Percentiles rank a stretch among this genome's conserved stretches.
Conservation (phyloP, 2,113 vertebrate species). For the Hyperopisus bebe region DNA sequence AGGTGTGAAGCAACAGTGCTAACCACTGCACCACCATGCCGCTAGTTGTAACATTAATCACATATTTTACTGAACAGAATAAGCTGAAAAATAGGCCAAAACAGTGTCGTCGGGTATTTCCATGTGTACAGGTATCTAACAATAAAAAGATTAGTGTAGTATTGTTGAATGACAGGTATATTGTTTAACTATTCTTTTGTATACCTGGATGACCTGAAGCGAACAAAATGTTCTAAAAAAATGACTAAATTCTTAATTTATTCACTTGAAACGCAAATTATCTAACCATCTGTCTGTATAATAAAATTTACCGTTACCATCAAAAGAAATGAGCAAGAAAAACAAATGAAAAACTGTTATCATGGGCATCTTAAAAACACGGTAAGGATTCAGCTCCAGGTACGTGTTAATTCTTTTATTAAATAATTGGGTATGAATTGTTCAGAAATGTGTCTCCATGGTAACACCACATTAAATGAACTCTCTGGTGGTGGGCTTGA, state of each 20-base stretch:
- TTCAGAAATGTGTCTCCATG: constrained; percentile 1
- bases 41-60: not conserved
- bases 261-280: not conserved
- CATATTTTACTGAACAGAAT: not conserved
- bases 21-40: too few relatives aligned
- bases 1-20: too few relatives aligned
- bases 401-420: not conserved
- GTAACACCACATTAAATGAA: not conserved
- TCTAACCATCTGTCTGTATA: not conserved
- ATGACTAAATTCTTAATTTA: not conserved
- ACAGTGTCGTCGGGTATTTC: not conserved
- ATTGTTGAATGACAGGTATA: not conserved
- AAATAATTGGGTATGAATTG: not conserved
- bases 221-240: not conserved
- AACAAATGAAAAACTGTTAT: not conserved
- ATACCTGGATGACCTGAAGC: not conserved
- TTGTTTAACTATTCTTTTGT: not conserved
- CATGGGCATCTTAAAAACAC: not conserved
- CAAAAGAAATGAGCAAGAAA: not conserved
- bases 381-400: not conserved
- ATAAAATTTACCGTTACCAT: not conserved
- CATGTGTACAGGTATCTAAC: not conserved
- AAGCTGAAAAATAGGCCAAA: not conserved
- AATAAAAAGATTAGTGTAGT: not conserved
- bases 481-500: not conserved